Base-by-base conservation (phyloP, 2,113 vertebrate genomes). In the Lycocorax pyrrhopterus region DNA sequence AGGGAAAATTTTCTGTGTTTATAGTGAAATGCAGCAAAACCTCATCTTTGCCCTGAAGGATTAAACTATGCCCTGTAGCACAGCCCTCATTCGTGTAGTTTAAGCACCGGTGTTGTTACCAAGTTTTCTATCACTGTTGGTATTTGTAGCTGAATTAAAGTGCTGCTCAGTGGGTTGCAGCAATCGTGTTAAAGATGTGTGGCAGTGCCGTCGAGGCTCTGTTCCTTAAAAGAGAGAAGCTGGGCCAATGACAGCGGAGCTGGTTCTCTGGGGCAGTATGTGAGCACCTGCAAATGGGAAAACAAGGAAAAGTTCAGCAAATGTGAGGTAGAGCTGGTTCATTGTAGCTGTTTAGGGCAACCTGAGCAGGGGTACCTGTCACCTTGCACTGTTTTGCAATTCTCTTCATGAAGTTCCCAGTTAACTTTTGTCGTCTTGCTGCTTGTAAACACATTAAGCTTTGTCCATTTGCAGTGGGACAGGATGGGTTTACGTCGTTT, bases 121-220 rank as follows among this genome's bases (percentile, higher is more conserved):
- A 19, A 63, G 37, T 60, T 41, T 43, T 63, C 12, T 25, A 1
- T 4, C 1, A 10, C 3, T 49, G 43, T 4, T 35, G 46, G 49
- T 33, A 4, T 9, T 44, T n/a, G 62, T 10, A 58, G 52, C 30
- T 9, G 46, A 35, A 64, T 19, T 13, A 30, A 44, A 14, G 27
- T 4, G 43, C 71, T 21, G 81, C 71, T 63, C 22, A 27, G 9
- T 2, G 4, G 16, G 39, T 75, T 33, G 64, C 29, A 25, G 35
- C 49, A 7, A 53, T 43, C 3, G 0, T 2, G 17, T 11, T 25
- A 12, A 30, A 23, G 26, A 43, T 7, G 16, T 2, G 29, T 2
- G 3, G 47, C 32, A 32, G 35, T 0, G 14, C 46, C 0, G 0
- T 4, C 0, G 3, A 55, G 47, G 43, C 47, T 62, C 18, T 60